A percentile compares a stretch with the other conserved stretches of the same genome.
Evolutionary conservation across 2,113 vertebrate species (phyloP).

Genomic region (Calidris pygmaea): DNA sequence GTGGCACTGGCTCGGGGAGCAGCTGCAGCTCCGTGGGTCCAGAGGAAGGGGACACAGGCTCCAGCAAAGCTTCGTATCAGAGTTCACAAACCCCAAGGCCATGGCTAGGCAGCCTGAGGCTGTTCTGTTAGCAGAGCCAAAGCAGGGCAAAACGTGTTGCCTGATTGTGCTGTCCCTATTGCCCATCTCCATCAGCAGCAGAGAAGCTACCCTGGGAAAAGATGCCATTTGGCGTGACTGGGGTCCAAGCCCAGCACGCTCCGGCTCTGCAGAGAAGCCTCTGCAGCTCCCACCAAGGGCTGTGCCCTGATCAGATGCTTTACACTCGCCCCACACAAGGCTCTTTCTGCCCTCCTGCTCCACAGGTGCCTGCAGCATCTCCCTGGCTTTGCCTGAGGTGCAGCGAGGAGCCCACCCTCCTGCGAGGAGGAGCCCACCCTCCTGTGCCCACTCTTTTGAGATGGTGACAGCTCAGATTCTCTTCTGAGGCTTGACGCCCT

Average conservation of each 20-base stretch:
- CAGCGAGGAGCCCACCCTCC: rapidly evolving
- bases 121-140: not conserved
- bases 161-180: not conserved
- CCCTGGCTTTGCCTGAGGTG: not conserved
- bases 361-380: not conserved
- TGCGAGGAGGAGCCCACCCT: no score
- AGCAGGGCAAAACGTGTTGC: not conserved
- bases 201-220: not conserved
- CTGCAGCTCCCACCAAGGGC: not conserved
- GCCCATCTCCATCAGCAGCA: not conserved
- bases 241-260: no score
- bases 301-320: not conserved
- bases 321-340: rapidly evolving
- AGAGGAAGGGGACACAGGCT: not conserved
- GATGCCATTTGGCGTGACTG: rapidly evolving
- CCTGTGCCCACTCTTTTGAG: not conserved
- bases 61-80: rapidly evolving
- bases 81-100: not conserved
- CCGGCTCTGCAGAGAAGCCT: not conserved
- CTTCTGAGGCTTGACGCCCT: not conserved
- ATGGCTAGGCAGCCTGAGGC: rapidly evolving
- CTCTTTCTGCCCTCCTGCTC: not conserved
- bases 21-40: not conserved
- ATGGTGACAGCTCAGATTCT: not conserved
- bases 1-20: not conserved